Percentiles rank a stretch among this genome's conserved stretches.
phyloP scores from a whole-genome alignment of 1,140 invertebrate species.

The Cyclargus thomasi region DNA sequence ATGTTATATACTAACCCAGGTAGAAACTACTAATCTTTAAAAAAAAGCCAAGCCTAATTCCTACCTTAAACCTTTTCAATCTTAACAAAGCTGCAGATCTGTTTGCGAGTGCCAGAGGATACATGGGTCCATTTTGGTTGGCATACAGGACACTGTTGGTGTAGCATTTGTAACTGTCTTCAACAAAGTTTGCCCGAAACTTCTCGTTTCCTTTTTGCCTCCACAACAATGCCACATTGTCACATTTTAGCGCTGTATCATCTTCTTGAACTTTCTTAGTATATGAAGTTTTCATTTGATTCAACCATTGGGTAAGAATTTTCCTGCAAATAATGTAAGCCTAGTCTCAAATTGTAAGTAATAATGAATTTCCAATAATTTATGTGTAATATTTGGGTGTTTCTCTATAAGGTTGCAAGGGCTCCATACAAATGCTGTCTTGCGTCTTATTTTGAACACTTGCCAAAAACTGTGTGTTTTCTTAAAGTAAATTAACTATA shows the following conservation, averaged over 20 bases:
- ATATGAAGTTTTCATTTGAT: conserved; percentile 50
- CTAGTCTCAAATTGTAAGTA: background rate
- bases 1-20: too few species aligned
- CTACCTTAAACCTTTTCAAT: conserved; percentile 52
- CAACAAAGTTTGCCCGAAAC: conserved; percentile 41
- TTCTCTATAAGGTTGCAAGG: too few species aligned
- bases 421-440: too few species aligned
- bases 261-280: conserved; percentile 41
- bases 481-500: too few species aligned
- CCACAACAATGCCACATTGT: conserved; percentile 52
- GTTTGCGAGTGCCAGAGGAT: conserved; percentile 55
- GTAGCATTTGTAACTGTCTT: conserved; percentile 55
- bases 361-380: too few species aligned
- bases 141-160: conserved; percentile 56
- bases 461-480: too few species aligned
- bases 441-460: too few species aligned
- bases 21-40: too few species aligned
- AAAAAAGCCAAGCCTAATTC: too few species aligned
- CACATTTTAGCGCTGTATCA: conserved; percentile 54
- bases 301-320: conserved; percentile 53
- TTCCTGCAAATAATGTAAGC: conserved; percentile 35
- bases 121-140: conserved; percentile 47
- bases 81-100: conserved; percentile 54
- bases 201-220: conserved; percentile 55
- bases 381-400: too few species aligned